phyloP scores from a whole-genome alignment of 2,888 invertebrate species.

The Linnaemya tessellans region DNA sequence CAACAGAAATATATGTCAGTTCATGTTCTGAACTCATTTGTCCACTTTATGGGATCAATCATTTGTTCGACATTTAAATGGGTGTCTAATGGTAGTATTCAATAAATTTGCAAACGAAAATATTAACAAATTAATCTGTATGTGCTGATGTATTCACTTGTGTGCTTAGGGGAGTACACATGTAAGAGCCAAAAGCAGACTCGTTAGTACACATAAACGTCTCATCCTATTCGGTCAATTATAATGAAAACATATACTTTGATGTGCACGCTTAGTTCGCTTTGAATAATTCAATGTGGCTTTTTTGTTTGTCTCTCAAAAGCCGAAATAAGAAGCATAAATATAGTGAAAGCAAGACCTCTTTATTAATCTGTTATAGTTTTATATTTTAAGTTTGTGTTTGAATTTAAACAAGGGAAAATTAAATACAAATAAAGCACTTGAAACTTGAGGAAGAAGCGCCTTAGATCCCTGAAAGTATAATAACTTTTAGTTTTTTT shows the following conservation, averaged over 20 bases:
- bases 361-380: neutral
- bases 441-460: too few species aligned
- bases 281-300: neutral
- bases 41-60: conserved; percentile 71
- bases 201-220: neutral
- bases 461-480: too few species aligned
- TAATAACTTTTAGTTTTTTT: too few species aligned
- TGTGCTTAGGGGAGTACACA: neutral
- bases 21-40: conserved; percentile 67
- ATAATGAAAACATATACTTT: neutral
- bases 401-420: too few species aligned
- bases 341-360: neutral
- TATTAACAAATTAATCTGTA: neutral
- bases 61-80: conserved; percentile 74
- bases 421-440: too few species aligned
- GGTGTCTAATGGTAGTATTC: conserved; percentile 65
- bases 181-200: neutral
- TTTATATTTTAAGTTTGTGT: too few species aligned
- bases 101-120: conserved; percentile 32
- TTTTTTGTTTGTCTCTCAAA: neutral
- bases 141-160: neutral
- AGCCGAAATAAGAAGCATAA: neutral
- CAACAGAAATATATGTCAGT: conserved; percentile 23
- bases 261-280: neutral
- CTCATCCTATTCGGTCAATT: neutral